Evolutionary conservation across 2,888 invertebrate species (phyloP), one percentile per base, ranked within the genome.

Genomic region (Erannis defoliaria): DNA sequence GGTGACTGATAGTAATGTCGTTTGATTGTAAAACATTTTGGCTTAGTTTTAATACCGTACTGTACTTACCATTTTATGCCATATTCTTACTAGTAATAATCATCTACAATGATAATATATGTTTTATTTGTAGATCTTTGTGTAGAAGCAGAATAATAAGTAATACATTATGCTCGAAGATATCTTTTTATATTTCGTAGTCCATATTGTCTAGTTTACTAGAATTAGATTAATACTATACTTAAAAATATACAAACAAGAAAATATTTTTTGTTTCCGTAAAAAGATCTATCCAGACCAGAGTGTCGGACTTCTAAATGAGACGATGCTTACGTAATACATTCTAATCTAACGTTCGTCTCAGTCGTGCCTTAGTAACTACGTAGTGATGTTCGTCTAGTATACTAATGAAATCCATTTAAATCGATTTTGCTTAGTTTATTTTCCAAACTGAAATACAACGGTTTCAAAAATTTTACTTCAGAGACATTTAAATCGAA

Each of bases 311-410:
- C 40, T 37, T 40, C 51, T 51, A 51, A 62, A 42, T 29, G 29
- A 57, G 42, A 64, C 45, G 45, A 54, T 57, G 61, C 66, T 73
- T 70, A 69, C 73, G 72, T 68, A 69, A 73, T 50, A 37, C 62
- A 48, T 33, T 62, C 65, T 70, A 70, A 69, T 62, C 65, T 70
- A 70, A 69, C 62, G 61, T 68, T 51, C 62, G 68, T 68, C 65
- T 68, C 59, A 58, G 54, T 62, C 68, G 68, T 71, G 71, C 48
- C 67, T 58, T 65, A 56, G 49, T 49, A 49, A 60, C 55, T 42
- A n/a, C n/a, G n/a, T n/a, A 46, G 33, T 48, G 26, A 38, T 40
- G 53, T 53, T 31, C 23, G 19, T n/a, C 40, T 42, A 31, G 40
- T 31, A 53, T 42, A 31, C 12, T 19, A 23, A 48, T 23, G 31